Base-by-base conservation (phyloP, 2,113 vertebrate species). In the Oryzias javanicus region DNA sequence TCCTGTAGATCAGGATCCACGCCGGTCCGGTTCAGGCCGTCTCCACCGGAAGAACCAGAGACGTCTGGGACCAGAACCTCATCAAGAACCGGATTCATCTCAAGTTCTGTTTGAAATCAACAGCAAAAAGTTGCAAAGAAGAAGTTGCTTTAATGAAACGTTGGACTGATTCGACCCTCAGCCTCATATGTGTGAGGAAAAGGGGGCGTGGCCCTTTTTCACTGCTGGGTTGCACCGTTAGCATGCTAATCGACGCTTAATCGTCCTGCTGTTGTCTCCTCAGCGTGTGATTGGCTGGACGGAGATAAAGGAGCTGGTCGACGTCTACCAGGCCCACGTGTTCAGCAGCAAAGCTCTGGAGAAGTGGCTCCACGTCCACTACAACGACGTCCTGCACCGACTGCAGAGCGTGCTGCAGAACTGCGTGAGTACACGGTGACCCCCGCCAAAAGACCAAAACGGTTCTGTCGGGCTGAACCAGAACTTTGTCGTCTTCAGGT, bases 251-350 rank as follows among this genome's bases (percentile, higher is more conserved):
- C 22, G 22, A 2, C 22, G 22, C 22, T n/a, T n/a, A n/a, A 22
- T 52, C 7, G 45, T 42, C 45, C 2, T 27, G 4, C 13, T 19
- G 42, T 55, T 14, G 22, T 14, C 27, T 71, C 58, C 47, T 59
- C 76, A 89, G 86, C 51, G 1, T 4, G 3, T 0, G 14, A 76
- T 89, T 72, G 83, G 87, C 67, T 86, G 87, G 87, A 24, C 58
- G 69, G 84, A 89, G 60, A 14, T 86, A 4, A n/a, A 14, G 44
- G 66, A 80, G 1, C 0, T 89, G 67, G 67, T 80, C 3, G 64
- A 84, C 16, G 29, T 87, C 6, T 89, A 87, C 42, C 75, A 86
- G 67, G 60, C 27, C 20, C 72, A 56, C 0, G 87, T 89, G 6
- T 87, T 89, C 73, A 78, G 53, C 22, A 48, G 19, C 0, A 10